Evolutionary conservation across 2,113 vertebrate species (phyloP).

Genomic region (Brachypteracias leptosomus): DNA sequence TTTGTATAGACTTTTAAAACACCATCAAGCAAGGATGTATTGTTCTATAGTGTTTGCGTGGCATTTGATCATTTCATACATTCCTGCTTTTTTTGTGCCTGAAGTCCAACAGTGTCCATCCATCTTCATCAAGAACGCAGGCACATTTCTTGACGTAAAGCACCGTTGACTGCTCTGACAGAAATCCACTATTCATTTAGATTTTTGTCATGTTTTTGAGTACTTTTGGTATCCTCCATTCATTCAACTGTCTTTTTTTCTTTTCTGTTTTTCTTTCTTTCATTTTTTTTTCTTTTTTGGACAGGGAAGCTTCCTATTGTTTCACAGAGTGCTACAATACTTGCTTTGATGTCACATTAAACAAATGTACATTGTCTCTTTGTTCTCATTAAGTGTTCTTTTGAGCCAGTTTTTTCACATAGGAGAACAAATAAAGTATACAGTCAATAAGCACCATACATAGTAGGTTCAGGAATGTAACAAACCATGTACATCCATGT

Average conservation of each 20-base stretch:
- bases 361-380: conserved; percentile 83
- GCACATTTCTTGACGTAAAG: conserved; percentile 72
- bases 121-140: conserved; percentile 68
- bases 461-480: conserved; percentile 87
- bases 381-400: conserved; percentile 78
- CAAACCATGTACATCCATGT: conserved; percentile 82
- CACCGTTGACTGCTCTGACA: conserved; percentile 73
- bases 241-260: conserved; percentile 38
- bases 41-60: conserved; percentile 65
- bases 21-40: conserved; percentile 68
- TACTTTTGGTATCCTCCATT: conserved; percentile 70
- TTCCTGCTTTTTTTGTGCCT: conserved; percentile 70
- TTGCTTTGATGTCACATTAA: conserved; percentile 82
- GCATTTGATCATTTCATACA: conserved; percentile 67
- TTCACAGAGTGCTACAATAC: conserved; percentile 80
- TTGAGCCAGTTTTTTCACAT: conserved; percentile 73
- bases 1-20: conserved; percentile 75
- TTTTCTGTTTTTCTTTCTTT: conserved; percentile 44
- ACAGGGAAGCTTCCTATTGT: conserved; percentile 77
- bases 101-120: conserved; percentile 51
- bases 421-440: conserved; percentile 80
- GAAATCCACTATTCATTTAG: conserved; percentile 58
- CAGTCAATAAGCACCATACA: conserved; percentile 92
- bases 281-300: conserved; percentile 26
- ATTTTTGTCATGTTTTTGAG: conserved; percentile 49